Percentiles rank a stretch among this genome's conserved stretches.
phyloP scores from a whole-genome alignment of 2,888 invertebrate genomes.

The Gastrophysa polygoni region DNA sequence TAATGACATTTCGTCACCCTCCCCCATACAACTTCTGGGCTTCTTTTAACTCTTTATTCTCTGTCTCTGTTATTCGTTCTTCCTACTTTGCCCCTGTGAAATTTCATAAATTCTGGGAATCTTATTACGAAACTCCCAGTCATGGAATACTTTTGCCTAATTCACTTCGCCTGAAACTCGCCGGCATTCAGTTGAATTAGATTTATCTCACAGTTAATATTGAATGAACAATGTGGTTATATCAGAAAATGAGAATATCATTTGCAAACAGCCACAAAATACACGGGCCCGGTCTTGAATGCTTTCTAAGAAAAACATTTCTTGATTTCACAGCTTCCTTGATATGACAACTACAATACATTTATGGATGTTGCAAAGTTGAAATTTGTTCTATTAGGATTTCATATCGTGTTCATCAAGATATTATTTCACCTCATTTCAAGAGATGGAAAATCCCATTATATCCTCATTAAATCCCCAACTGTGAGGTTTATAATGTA shows the following conservation, averaged over 20 bases:
- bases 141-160: slow-evolving; percentile 30
- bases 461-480: no score
- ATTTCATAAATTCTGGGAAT: slow-evolving; percentile 35
- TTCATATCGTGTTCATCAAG: no score
- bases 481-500: no score
- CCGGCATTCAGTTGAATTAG: slow-evolving; percentile 31
- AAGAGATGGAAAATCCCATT: no score
- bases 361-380: no score
- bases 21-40: slow-evolving; percentile 19
- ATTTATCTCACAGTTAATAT: slow-evolving; percentile 26
- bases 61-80: slow-evolving; percentile 20
- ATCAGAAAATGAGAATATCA: background rate
- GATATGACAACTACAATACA: no score
- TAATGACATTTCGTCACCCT: slow-evolving; percentile 28
- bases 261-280: background rate
- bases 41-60: slow-evolving; percentile 11
- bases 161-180: slow-evolving; percentile 32
- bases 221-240: slow-evolving; percentile 4
- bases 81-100: slow-evolving; percentile 17
- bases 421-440: no score
- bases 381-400: no score
- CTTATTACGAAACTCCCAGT: slow-evolving; percentile 25
- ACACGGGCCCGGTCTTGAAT: no score
- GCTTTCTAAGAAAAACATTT: no score
- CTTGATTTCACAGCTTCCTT: no score